Base-by-base conservation (phyloP, 2,888 invertebrate species). In the Phorcus lineatus region DNA sequence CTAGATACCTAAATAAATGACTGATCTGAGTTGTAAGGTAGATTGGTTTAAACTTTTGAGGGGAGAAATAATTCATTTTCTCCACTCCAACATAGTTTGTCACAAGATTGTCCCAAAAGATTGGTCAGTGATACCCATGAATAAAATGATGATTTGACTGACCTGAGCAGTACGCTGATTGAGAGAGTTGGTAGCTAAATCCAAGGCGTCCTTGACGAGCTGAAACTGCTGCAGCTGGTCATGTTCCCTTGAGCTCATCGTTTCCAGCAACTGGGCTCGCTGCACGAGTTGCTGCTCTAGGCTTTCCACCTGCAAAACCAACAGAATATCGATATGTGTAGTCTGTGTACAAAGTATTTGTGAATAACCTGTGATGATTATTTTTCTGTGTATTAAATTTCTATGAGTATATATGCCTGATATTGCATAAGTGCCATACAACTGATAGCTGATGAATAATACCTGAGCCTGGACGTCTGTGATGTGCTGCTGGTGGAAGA, bases 181-280 rank as follows among this genome's bases (percentile, higher is more conserved):
- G 36, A 89, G 86, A 67, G 89, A 86, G 47, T 84, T 85, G 74
- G 85, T 88, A 52, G 88, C 82, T 28, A 84, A 77, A 77, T 89
- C 88, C 16, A 91, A 86, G n/a, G 88, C 86, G 7, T 88, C 88
- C 80, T 89, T 89, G n/a, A 91, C 84, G 31, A 89, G 78, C 66
- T 88, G 84, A 24, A 90, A 84, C 85, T 91, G 90, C 19, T 88
- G 87, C 53, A 87, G 76, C 78, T 88, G 86, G 47, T 91, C 91
- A 24, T 82, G 81, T 80, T 90, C 90, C 24, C 87, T 82, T 19
- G 83, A 88, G 74, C 84, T 84, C 52, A 90, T 75, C 4, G 86
- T 80, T 77, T 91, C 90, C 79, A 90, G 83, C 77, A 90, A 82
- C 74, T 86, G 86, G 16, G 86, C 87, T 66, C 88, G 83, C 84